Percentiles rank a stretch among this genome's conserved stretches.
phyloP scores from a whole-genome alignment of 2,797 vertebrate genomes.

The Coregonus ussuriensis region DNA sequence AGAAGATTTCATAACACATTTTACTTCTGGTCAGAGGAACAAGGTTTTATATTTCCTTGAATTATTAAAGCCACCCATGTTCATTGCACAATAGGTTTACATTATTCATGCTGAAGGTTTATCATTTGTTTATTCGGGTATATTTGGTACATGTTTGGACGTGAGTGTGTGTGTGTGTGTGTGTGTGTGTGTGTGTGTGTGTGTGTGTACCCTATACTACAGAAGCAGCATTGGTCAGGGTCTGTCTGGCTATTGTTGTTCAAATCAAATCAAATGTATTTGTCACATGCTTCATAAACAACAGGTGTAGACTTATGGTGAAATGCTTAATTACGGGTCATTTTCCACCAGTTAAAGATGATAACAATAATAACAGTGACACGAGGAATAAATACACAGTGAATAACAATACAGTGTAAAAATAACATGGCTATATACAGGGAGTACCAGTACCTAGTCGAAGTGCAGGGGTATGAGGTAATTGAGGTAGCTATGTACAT shows the following conservation, averaged over 20 bases:
- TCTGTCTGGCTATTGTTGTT: constrained; percentile 5
- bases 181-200: background rate
- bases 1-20: background rate
- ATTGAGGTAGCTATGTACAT: no score
- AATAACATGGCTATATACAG: no score
- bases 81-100: background rate
- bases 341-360: no score
- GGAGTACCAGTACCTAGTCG: no score
- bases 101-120: background rate
- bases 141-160: background rate
- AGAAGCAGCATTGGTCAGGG: background rate
- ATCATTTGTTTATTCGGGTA: background rate
- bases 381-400: no score
- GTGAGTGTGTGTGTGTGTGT: background rate
- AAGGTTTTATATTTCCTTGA: background rate
- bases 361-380: no score
- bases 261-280: no score
- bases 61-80: background rate
- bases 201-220: background rate
- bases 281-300: no score
- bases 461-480: no score
- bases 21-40: background rate
- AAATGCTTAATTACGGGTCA: no score
- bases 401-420: no score
- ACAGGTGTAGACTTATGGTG: no score